phyloP scores from a whole-genome alignment of 2,113 vertebrate species.

The Australoheros scitulus region DNA sequence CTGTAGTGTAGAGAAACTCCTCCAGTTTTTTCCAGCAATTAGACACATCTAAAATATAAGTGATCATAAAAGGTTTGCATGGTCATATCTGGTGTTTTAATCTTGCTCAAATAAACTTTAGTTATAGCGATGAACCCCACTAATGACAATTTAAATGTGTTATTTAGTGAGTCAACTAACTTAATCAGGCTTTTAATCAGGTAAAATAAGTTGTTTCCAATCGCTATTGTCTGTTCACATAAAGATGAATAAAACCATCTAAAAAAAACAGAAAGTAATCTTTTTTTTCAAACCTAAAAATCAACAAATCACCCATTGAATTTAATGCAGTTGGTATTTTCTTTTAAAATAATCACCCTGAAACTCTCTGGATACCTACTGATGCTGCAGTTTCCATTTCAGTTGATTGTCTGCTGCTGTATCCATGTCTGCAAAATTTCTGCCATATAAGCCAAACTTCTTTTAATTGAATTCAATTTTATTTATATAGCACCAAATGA shows the following conservation, averaged over 20 bases:
- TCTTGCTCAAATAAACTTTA: not conserved
- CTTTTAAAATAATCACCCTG: not conserved
- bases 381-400: slow-evolving; percentile 26
- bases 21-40: not conserved
- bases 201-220: not conserved
- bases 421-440: not conserved
- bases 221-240: not conserved
- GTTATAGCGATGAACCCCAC: not conserved
- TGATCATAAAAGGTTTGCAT: not conserved
- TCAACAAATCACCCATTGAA: not conserved
- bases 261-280: not conserved
- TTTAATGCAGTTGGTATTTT: not conserved
- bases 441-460: not conserved
- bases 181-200: not conserved
- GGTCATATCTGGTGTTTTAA: not conserved
- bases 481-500: no score
- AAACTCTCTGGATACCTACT: not conserved
- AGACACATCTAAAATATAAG: not conserved
- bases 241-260: not conserved
- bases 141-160: not conserved
- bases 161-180: not conserved
- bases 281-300: not conserved
- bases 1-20: not conserved
- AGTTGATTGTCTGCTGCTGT: not conserved
- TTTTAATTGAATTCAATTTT: no score